Evolutionary conservation across 2,888 invertebrate genomes (phyloP).

Genomic region (Acleris holmiana): DNA sequence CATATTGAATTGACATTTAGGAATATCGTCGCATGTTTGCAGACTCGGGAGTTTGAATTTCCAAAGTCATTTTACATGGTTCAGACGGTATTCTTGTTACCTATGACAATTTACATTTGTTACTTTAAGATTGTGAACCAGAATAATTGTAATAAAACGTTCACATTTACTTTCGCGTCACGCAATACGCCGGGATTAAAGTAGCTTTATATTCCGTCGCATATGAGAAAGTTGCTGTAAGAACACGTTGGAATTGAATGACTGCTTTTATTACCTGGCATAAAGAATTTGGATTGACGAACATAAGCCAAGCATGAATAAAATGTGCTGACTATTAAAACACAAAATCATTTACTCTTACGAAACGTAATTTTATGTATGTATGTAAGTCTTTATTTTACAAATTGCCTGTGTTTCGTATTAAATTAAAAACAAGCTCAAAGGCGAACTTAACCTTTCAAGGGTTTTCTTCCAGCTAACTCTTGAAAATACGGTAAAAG

Average conservation of each 20-base stretch:
- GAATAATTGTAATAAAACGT: constrained; percentile 66
- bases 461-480: too few species aligned
- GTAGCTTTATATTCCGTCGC: constrained; percentile 47
- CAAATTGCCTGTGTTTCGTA: too few species aligned
- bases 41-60: background rate
- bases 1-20: background rate
- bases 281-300: constrained; percentile 25
- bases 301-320: constrained; percentile 14
- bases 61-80: background rate
- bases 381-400: too few species aligned
- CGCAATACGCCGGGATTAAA: constrained; percentile 63
- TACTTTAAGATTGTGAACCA: constrained; percentile 46
- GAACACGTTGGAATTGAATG: constrained; percentile 39
- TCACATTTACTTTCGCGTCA: constrained; percentile 65
- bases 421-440: too few species aligned
- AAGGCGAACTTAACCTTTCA: too few species aligned
- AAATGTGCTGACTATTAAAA: constrained; percentile 3
- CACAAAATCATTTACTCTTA: too few species aligned
- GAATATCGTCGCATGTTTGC: background rate
- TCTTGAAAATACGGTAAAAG: too few species aligned
- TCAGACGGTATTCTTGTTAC: background rate
- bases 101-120: constrained; percentile 52
- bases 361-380: too few species aligned
- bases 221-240: constrained; percentile 47
- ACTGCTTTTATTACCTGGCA: constrained; percentile 33